These are phyloP conservation scores for Maniola hyperantus DNA, from an alignment of 2,888 invertebrate genomes.

Conservation along the genomic window DNA sequence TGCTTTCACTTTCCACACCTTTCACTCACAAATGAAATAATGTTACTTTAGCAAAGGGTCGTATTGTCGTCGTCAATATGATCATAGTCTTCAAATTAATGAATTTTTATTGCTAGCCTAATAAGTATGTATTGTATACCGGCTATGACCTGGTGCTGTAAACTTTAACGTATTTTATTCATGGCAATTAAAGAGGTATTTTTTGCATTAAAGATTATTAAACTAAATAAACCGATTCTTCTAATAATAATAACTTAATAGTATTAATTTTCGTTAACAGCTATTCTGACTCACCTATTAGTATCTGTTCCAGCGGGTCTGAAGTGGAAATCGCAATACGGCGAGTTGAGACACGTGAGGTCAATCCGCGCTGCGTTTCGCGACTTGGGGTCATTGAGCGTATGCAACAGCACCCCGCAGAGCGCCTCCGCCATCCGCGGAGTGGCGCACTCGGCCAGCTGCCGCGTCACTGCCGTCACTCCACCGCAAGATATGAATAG, in stretches of 20 bases:
- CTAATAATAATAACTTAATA: too few species aligned
- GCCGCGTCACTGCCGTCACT: conserved; percentile 90
- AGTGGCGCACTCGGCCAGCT: conserved; percentile 92
- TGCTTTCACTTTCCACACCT: too few species aligned
- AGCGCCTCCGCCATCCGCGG: conserved; percentile 95
- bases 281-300: conserved; percentile 82
- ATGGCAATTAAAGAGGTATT: background rate
- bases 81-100: too few species aligned
- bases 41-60: too few species aligned
- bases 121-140: too few species aligned
- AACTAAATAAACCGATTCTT: background rate
- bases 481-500: conserved; percentile 92
- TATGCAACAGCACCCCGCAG: conserved; percentile 92
- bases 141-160: too few species aligned
- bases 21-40: too few species aligned
- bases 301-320: conserved; percentile 87
- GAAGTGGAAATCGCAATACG: conserved; percentile 96
- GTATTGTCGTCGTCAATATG: too few species aligned
- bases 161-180: too few species aligned
- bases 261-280: background rate
- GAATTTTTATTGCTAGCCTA: too few species aligned
- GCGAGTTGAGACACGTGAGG: conserved; percentile 92
- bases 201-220: background rate
- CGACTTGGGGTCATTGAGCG: conserved; percentile 92
- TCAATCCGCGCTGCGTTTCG: conserved; percentile 89